Percentiles rank a stretch among this genome's conserved stretches.
Conservation (phyloP, 2,888 invertebrate genomes). For the Apamea anceps region DNA sequence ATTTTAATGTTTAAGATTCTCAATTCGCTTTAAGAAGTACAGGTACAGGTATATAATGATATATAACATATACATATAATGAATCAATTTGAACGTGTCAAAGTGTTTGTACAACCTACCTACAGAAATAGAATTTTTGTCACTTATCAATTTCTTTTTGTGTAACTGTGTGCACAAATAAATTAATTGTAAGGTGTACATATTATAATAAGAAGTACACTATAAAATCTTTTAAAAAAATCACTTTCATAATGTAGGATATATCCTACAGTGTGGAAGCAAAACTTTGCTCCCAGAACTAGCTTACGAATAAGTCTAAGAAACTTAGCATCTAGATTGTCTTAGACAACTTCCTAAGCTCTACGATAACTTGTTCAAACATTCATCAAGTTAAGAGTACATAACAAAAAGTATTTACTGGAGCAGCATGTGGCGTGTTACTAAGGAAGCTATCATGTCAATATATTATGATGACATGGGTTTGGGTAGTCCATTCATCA, state of each 20-base stretch:
- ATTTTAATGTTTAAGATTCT: not conserved
- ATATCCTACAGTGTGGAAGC: not conserved
- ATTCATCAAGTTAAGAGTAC: conserved; percentile 13
- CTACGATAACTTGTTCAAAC: conserved; percentile 4
- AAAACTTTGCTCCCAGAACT: not conserved
- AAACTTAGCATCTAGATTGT: not conserved
- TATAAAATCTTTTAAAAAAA: not conserved
- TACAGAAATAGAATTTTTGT: not conserved
- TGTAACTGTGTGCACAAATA: too few relatives aligned
- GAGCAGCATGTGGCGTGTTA: conserved; percentile 55
- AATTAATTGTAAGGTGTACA: not conserved
- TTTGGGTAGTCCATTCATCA: conserved; percentile 74
- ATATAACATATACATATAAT: not conserved
- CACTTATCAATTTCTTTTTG: not conserved
- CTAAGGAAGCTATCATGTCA: conserved; percentile 66
- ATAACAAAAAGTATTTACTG: conserved; percentile 43
- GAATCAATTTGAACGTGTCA: not conserved
- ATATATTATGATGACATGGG: conserved; percentile 70
- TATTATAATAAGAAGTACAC: not conserved
- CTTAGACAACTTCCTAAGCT: not conserved
- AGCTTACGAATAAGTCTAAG: not conserved
- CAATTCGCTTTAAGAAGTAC: not conserved
- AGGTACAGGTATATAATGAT: too few relatives aligned
- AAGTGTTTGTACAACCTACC: not conserved
- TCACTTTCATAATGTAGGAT: not conserved